Evolutionary conservation across 1,140 invertebrate genomes (phyloP).

Genomic region (Macrostomum lignano): DNA sequence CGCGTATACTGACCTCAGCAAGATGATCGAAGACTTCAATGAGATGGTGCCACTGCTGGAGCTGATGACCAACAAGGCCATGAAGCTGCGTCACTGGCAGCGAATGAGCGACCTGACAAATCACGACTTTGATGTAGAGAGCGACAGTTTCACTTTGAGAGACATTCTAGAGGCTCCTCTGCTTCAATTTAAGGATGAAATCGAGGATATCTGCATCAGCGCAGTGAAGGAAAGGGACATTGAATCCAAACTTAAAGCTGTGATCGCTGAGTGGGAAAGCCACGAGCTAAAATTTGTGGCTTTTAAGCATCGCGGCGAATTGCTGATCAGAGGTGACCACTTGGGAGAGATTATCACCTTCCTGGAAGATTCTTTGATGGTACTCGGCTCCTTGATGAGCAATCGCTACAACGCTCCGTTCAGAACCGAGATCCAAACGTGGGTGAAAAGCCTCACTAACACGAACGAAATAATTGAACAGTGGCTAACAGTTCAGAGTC

Average conservation of each 20-base stretch:
- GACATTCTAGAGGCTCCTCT: conserved; percentile 81
- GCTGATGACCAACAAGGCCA: conserved; percentile 83
- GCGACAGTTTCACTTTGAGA: conserved; percentile 66
- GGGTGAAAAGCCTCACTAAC: conserved; percentile 69
- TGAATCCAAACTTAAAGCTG: conserved; percentile 67
- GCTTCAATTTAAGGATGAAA: conserved; percentile 70
- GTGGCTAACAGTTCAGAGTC: conserved; percentile 80
- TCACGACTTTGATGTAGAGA: conserved; percentile 61
- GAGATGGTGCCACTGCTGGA: conserved; percentile 79
- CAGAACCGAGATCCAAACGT: conserved; percentile 73
- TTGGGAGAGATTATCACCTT: conserved; percentile 64
- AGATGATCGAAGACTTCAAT: conserved; percentile 85
- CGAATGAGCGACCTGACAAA: conserved; percentile 65
- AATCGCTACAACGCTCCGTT: conserved; percentile 92
- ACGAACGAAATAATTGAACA: conserved; percentile 81
- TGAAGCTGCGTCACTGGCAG: conserved; percentile 85
- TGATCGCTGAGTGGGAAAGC: conserved; percentile 73
- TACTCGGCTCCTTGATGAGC: conserved; percentile 60
- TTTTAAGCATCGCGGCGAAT: conserved; percentile 73
- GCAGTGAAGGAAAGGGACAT: conserved; percentile 92
- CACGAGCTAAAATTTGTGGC: conserved; percentile 70
- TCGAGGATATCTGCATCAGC: conserved; percentile 89
- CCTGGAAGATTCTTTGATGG: conserved; percentile 76
- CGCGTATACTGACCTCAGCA: conserved; percentile 70
- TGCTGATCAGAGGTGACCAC: conserved; percentile 61